phyloP scores from a whole-genome alignment of 2,797 vertebrate species.

The Gymnoscopelus microlampas region DNA sequence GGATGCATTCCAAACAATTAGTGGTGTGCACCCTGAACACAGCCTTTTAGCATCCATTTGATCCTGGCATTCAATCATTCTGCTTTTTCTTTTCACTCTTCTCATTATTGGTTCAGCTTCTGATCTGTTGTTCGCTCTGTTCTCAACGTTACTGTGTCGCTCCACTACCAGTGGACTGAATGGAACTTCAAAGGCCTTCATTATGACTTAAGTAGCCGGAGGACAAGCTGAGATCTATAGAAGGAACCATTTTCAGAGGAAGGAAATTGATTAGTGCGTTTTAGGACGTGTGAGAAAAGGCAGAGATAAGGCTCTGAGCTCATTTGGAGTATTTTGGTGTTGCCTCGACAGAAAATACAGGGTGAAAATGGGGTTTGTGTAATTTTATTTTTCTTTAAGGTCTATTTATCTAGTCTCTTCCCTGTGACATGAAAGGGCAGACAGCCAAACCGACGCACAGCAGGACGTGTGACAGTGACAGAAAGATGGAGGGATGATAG shows the following conservation, averaged over 20 bases:
- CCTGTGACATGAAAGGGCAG: conserved; percentile 4
- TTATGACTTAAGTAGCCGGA: conserved; percentile 8
- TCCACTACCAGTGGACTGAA: conserved; percentile 3
- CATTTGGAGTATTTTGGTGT: background rate
- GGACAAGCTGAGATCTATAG: background rate
- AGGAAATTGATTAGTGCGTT: conserved; percentile 12
- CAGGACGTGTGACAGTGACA: conserved; percentile 4
- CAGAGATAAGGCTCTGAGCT: background rate
- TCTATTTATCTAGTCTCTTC: background rate
- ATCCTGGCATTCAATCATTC: conserved; percentile 12
- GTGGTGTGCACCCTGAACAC: background rate
- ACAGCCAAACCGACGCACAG: background rate
- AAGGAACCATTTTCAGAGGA: conserved; percentile 2
- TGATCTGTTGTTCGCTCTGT: conserved; percentile 5
- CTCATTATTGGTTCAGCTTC: conserved; percentile 15
- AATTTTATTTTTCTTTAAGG: background rate
- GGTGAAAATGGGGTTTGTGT: background rate
- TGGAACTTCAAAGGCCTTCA: conserved; percentile 20
- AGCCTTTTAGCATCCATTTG: conserved; percentile 27
- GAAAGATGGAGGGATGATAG: conserved; percentile 13
- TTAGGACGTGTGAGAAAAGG: conserved; percentile 6
- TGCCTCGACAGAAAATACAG: background rate
- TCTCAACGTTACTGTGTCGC: background rate
- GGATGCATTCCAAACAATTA: conserved; percentile 24
- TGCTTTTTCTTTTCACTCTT: conserved; percentile 16